Base-by-base conservation (phyloP, 2,888 invertebrate genomes). In the Rotaria macrura region DNA sequence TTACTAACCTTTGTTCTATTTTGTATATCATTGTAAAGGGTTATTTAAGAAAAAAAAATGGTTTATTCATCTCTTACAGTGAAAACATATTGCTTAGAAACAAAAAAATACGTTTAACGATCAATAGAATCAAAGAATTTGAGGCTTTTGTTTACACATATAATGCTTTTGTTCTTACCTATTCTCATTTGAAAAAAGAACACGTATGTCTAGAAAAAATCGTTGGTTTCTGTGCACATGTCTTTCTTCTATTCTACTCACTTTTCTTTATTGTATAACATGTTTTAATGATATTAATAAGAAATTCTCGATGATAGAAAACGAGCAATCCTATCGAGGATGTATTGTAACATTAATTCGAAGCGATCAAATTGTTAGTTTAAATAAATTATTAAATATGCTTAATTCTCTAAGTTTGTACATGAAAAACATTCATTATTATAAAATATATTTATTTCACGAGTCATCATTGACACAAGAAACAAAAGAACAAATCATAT, bases 361-460 rank as follows among this genome's bases (percentile, higher is more conserved):
- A 23, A 79, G n/a, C 43, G 74, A 79, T 79, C 23, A 79, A 25
- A 29, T 65, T 20, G 12, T 79, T 25, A 79, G 74, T 79, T 25
- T 40, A 79, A 79, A 79, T 79, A 40, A 40, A 40, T 25, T 79
- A 43, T 40, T 79, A 43, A 79, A 79, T 79, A 79, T 79, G 74
- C 74, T 79, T 12, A 79, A 79, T 79, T 79, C 74, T 7, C 38
- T 79, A 4, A 12, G 17, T 20, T 40, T 79, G 0, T 79, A 79
- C 43, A 43, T 79, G 40, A 40, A 9, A n/a, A 79, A 79, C 43
- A 79, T 79, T 40, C 23, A 79, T 40, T 40, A 43, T 40, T 79
- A 79, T 79, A 12, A 40, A 25, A 79, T 79, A 40, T 23, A 40
- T 79, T 25, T 79, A 40, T 43, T 79, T 43, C 74, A 79, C 43